These are phyloP conservation scores for Gallirallus australis DNA, from an alignment of 2,797 vertebrate genomes.

Conservation along the genomic window DNA sequence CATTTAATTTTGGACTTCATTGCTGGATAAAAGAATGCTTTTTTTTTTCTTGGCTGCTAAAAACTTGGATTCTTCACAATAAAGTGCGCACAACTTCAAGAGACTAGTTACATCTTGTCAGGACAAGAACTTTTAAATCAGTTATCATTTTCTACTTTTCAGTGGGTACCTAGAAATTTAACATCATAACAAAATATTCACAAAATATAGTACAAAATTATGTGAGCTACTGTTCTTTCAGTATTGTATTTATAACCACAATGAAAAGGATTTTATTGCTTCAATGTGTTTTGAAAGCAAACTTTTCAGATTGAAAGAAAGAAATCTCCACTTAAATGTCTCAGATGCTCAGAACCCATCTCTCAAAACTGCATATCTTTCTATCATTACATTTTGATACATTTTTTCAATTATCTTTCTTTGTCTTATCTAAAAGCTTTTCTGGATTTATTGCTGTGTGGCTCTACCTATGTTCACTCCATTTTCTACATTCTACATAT, in stretches of 20 bases:
- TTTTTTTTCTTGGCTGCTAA: background rate
- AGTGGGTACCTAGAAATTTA: background rate
- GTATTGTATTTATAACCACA: background rate
- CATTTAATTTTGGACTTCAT: background rate
- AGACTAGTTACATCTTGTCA: background rate
- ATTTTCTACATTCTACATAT: background rate
- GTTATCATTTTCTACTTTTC: background rate
- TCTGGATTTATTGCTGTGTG: background rate
- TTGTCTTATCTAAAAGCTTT: background rate
- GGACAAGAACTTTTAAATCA: background rate
- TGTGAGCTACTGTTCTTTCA: background rate
- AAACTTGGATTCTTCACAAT: background rate
- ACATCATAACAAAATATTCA: background rate
- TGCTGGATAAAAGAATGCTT: background rate
- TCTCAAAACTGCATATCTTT: background rate
- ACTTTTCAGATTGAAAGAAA: background rate
- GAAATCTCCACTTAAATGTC: background rate
- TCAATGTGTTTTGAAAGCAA: background rate
- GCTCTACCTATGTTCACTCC: background rate
- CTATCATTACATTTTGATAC: background rate
- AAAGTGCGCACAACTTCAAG: background rate
- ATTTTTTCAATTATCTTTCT: background rate
- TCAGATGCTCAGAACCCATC: background rate
- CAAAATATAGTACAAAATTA: background rate
- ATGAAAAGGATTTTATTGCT: background rate